Conservation (phyloP, 2,888 invertebrate genomes). For the Tetragnatha montana region DNA sequence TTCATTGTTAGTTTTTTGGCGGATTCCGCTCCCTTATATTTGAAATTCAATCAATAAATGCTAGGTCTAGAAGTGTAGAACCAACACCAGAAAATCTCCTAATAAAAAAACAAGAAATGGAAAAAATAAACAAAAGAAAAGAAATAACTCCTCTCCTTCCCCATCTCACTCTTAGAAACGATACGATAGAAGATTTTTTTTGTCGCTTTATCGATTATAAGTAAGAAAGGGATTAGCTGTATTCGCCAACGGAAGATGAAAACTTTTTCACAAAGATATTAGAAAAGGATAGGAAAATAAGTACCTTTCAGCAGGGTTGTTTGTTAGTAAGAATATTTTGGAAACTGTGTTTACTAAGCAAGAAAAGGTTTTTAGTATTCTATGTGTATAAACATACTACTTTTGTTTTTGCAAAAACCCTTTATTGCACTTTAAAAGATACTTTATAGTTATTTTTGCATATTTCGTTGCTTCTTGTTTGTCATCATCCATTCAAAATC, state of each 20-base stretch:
- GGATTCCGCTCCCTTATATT: no score
- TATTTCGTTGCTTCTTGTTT: no score
- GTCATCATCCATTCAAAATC: no score
- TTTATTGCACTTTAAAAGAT: no score
- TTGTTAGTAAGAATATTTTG: constrained; percentile 31
- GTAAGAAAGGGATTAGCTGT: constrained; percentile 30
- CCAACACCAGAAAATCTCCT: constrained; percentile 12
- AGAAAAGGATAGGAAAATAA: constrained; percentile 24
- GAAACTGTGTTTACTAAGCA: neutral
- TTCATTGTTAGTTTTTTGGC: no score
- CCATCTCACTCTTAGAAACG: neutral
- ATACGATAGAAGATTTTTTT: constrained; percentile 7
- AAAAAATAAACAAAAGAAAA: constrained; percentile 10
- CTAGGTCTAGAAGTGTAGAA: neutral
- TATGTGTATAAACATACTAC: no score
- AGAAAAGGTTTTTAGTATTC: no score
- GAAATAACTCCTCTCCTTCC: constrained; percentile 22
- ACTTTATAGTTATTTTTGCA: no score
- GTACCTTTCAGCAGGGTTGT: constrained; percentile 26
- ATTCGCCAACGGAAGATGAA: constrained; percentile 5
- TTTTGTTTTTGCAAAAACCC: no score
- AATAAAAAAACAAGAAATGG: constrained; percentile 12
- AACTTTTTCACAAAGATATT: constrained; percentile 5
- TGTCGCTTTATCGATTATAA: constrained; percentile 33
- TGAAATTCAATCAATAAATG: no score